Conservation (phyloP, 1,140 invertebrate species). For the Hormaphis cornu region DNA sequence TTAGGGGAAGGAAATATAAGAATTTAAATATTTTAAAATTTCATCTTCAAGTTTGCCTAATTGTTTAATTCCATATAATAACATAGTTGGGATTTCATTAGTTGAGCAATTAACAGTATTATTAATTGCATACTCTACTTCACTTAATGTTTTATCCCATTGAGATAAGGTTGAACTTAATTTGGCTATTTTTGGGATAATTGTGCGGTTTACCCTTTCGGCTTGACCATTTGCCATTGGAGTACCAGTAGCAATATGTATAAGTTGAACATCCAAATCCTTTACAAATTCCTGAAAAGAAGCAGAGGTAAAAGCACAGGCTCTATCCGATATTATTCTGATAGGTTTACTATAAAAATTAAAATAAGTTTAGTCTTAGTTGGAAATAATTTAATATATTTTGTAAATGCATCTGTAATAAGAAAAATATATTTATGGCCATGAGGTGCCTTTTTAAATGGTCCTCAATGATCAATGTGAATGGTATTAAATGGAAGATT, state of each 20-base stretch:
- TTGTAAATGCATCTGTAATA: slow-evolving; percentile 39
- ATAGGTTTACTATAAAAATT: slow-evolving; percentile 33
- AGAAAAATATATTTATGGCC: slow-evolving; percentile 36
- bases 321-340: slow-evolving; percentile 34
- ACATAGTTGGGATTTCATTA: slow-evolving; percentile 28
- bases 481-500: background rate
- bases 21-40: background rate
- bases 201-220: background rate
- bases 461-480: background rate
- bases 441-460: background rate
- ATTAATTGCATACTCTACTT: slow-evolving; percentile 34
- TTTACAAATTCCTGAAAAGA: slow-evolving; percentile 33
- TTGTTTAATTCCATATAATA: slow-evolving; percentile 35
- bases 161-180: background rate
- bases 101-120: slow-evolving; percentile 34
- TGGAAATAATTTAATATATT: slow-evolving; percentile 35
- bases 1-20: background rate
- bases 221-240: slow-evolving; percentile 4
- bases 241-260: background rate
- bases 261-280: background rate
- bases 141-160: slow-evolving; percentile 25
- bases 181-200: background rate
- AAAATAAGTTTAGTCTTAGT: slow-evolving; percentile 33
- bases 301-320: slow-evolving; percentile 33
- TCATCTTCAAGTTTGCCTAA: background rate